Percentiles rank a stretch among this genome's conserved stretches.
These are phyloP conservation scores for Thamnophis elegans DNA, from an alignment of 2,797 vertebrate genomes.

Conservation along the genomic window DNA sequence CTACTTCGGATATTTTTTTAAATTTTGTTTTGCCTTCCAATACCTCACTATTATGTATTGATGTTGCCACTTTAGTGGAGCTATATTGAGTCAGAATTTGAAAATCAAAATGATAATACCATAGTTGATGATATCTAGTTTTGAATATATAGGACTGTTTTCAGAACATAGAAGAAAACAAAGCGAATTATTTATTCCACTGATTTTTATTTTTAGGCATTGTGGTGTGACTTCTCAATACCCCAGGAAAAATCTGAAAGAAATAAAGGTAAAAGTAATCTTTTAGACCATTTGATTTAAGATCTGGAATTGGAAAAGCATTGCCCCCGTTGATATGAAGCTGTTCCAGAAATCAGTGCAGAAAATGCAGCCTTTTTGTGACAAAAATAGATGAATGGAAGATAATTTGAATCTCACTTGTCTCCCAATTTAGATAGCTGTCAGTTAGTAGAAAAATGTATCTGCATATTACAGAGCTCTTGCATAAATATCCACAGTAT, in stretches of 20 bases:
- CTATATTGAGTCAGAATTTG: neutral
- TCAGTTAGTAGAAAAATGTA: conserved; percentile 83
- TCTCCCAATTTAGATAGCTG: conserved; percentile 40
- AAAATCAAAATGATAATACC: neutral
- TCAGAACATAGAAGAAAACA: neutral
- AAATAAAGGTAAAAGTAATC: conserved; percentile 72
- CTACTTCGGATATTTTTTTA: neutral
- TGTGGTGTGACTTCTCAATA: conserved; percentile 94
- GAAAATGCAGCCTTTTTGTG: neutral
- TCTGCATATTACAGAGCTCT: conserved; percentile 92
- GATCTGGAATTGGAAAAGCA: neutral
- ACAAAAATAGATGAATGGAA: neutral
- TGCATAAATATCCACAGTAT: conserved; percentile 92
- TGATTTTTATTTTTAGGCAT: conserved; percentile 76
- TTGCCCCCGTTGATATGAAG: neutral
- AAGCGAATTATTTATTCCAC: fast-evolving
- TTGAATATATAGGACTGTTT: neutral
- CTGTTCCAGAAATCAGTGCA: neutral
- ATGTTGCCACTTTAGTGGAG: neutral
- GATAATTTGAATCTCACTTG: neutral
- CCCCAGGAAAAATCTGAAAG: conserved; percentile 77
- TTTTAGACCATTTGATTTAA: neutral
- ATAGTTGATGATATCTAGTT: neutral
- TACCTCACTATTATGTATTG: neutral
- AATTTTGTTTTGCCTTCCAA: neutral